Evolutionary conservation across 30 jellyfish, hydroid and myxozoan species (phyloP), one percentile per base, ranked within the genome.

Genomic region (Pseudorhiza aurosa): DNA sequence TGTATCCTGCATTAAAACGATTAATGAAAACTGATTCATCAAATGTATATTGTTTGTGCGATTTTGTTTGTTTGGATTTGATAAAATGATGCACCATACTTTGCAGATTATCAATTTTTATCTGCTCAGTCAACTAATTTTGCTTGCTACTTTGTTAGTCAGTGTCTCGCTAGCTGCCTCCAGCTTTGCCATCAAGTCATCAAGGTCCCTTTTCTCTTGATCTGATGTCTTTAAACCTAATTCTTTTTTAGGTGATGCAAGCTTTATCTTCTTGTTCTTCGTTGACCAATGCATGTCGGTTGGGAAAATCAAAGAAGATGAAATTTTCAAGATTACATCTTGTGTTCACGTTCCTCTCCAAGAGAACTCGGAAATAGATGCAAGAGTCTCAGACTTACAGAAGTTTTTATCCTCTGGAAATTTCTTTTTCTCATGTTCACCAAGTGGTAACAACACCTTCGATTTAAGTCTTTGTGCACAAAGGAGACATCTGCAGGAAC

Each of bases 201-300:
- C 19, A 3, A 11, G 15, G 14, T 46, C 60, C 60, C 14, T 44
- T 40, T 21, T 33, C 15, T 1, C 46, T 22, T 35, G 9, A 29
- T n/a, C n/a, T n/a, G 1, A 4, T 37, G 19, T 9, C 11, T 40
- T 42, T 17, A 14, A 18, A 27, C 14, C 12, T n/a, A 19, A 8
- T 42, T 56, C 1, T 47, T 36, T 43, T 39, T 28, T 40, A 91
- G 98, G 85, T 50, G 96, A 91, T 39, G 95, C 78, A n/a, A 43
- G 72, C 19, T 83, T 72, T 45, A 45, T 59, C 21, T 91, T 85
- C 72, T 87, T 91, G 10, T 81, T 91, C 75, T 85, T 91, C 33
- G 95, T 91, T 26, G 88, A 91, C 58, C 96, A 96, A 1, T 91
- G 98, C 63, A 27, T 72, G 5, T 91, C 98, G 0, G 87, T 77